Percentiles rank a stretch among this genome's conserved stretches.
These are phyloP conservation scores for Salmo trutta DNA, from an alignment of 2,797 vertebrate genomes.

Conservation along the genomic window DNA sequence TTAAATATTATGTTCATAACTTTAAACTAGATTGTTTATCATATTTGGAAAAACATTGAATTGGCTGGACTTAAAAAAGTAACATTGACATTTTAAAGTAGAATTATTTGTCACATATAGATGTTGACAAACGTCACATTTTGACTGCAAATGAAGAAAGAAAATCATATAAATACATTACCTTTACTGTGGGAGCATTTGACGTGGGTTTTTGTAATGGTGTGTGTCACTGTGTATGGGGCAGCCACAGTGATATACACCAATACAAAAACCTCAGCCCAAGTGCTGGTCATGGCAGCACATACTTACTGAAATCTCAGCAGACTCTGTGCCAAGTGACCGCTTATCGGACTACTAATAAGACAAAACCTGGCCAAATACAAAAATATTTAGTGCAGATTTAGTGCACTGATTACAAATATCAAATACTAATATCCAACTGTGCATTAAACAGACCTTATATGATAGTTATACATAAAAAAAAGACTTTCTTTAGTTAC, in stretches of 20 bases:
- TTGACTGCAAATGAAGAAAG: too few species aligned
- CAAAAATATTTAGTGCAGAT: neutral
- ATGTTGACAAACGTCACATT: too few species aligned
- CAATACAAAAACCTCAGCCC: conserved; percentile 38
- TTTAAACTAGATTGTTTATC: too few species aligned
- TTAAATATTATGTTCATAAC: too few species aligned
- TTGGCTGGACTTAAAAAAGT: too few species aligned
- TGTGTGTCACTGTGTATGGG: conserved; percentile 39
- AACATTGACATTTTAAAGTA: too few species aligned
- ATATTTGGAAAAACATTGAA: too few species aligned
- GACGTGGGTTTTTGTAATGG: conserved; percentile 37
- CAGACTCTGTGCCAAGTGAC: neutral
- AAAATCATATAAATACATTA: neutral
- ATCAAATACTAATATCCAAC: neutral
- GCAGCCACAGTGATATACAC: conserved; percentile 36
- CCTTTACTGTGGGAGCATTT: neutral
- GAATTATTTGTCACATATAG: too few species aligned
- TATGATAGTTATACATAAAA: neutral
- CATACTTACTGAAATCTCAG: neutral
- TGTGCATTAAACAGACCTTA: neutral
- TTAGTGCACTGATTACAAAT: neutral
- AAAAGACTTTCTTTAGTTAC: too few species aligned
- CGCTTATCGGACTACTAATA: neutral
- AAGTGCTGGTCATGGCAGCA: neutral
- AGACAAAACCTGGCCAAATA: neutral